Conservation (phyloP, 2,113 vertebrate genomes). For the Blennius ocellaris region DNA sequence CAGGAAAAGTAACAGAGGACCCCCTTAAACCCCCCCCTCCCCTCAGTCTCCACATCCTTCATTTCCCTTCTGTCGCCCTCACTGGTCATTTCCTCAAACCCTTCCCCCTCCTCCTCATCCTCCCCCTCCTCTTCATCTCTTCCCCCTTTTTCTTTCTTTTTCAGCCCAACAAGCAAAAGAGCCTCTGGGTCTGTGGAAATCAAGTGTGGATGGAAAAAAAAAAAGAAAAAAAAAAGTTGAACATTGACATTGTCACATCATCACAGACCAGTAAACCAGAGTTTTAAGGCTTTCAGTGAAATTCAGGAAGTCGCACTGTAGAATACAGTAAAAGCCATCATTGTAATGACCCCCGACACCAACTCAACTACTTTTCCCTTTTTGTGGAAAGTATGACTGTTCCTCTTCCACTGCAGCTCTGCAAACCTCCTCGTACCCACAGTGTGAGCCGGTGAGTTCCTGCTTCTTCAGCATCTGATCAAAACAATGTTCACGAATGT, state of each 20-base stretch:
- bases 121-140: slow-evolving; percentile 5
- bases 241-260: not conserved
- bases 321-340: slow-evolving; percentile 38
- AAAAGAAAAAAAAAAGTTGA: slow-evolving; percentile 7
- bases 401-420: slow-evolving; percentile 53
- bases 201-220: slow-evolving; percentile 6
- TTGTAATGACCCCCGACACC: slow-evolving; percentile 19
- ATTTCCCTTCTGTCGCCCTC: slow-evolving; percentile 73
- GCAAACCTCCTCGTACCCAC: slow-evolving; percentile 17
- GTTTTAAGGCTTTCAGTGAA: not conserved
- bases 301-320: not conserved
- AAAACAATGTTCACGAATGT: slow-evolving; percentile 24
- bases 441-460: slow-evolving; percentile 5
- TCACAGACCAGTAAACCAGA: not conserved
- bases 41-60: slow-evolving; percentile 70
- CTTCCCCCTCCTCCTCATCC: slow-evolving; percentile 20
- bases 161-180: slow-evolving; percentile 33
- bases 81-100: slow-evolving; percentile 61
- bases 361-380: slow-evolving; percentile 49
- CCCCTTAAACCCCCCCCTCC: slow-evolving; percentile 57
- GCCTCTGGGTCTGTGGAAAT: slow-evolving; percentile 32
- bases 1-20: slow-evolving; percentile 72
- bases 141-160: slow-evolving; percentile 33
- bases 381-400: slow-evolving; percentile 58
- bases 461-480: slow-evolving; percentile 7